Evolutionary conservation across 2,113 vertebrate species (phyloP), one percentile per base, ranked within the genome.

Genomic region (Clarias magur): DNA sequence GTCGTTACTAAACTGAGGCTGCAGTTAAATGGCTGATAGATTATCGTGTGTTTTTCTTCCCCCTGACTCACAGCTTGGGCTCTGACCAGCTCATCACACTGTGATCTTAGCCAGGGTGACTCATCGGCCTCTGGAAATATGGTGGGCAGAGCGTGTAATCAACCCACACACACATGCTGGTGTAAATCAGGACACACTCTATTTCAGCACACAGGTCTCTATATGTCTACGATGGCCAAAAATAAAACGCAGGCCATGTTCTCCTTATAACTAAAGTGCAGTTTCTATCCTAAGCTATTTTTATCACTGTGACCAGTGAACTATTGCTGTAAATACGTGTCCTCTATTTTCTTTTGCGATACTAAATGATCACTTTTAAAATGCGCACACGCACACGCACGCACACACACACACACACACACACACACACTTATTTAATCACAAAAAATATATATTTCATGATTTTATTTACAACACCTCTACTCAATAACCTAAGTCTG

Each of bases 181-280:
- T 54, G 13, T 82, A 73, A 62, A 87, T 82, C 76, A 68, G 85
- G 63, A 80, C 76, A 27, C 75, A 68, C 84, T 75, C 54, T 53
- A 67, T 73, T 73, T 60, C 54, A 83, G 38, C 81, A 48, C 42
- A 27, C 38, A 83, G 81, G 42, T 83, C 81, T 67, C 38, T 53
- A 80, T 34, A 80, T 59, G 60, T 80, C 54, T 21, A 7, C 12
- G 27, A 59, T 10, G 8, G 56, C 78, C 54, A 80, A 27, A 80
- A 80, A 80, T 80, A 38, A 80, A 80, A 80, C 56, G 7, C 12
- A 16, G 11, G 54, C 73, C n/a, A 79, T 30, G 53, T 17, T 27
- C 48, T 3, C 9, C 3, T 80, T 80, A 80, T 59, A 80, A 1
- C 17, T 53, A 53, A 78, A 59, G 27, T 19, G 54, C 1, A 57